Evolutionary conservation across 2,113 vertebrate species (phyloP), one percentile per base, ranked within the genome.

Genomic region (Lepidothrix coronata): DNA sequence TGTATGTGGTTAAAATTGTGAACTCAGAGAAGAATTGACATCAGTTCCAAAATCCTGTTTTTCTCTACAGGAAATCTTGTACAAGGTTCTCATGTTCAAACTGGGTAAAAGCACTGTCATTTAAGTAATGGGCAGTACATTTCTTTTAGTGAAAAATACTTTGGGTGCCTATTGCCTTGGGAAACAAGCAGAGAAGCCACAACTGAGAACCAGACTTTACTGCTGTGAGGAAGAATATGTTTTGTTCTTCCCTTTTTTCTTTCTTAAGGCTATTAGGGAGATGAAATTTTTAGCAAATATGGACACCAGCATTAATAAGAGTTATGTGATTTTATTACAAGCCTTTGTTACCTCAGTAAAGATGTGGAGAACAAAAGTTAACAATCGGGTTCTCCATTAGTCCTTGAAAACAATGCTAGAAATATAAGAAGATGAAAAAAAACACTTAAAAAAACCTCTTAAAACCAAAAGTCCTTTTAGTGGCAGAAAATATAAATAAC

Each of bases 41-140:
- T 93, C 39, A 30, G 52, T 58, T 80, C 78, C 58, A 66, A 94
- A 95, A 19, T 31, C 21, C 41, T 92, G 14, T 65, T 95, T 94
- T 93, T 96, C 88, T 92, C 93, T 62, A 55, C 71, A 88, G 77
- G 85, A 91, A 61, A 73, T 39, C 63, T 79, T 70, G 58, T 76
- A 61, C 25, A 85, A 43, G 63, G 43, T 85, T 88, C 77, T 94
- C 76, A 70, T 90, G 63, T 89, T 97, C 91, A 95, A 88, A 96
- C 48, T 78, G 74, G 63, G 46, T 93, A 95, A 97, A 97, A 95
- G 75, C 52, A 75, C 70, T 91, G 63, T 66, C 73, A 95, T 97
- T 97, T 97, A 85, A 94, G 87, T 93, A 97, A 97, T 74, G 52
- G 87, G 35, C 91, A 85, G 78, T 83, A 55, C 23, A 70, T 52